Conservation (phyloP, 2,888 invertebrate genomes). For the Rhingia rostrata region DNA sequence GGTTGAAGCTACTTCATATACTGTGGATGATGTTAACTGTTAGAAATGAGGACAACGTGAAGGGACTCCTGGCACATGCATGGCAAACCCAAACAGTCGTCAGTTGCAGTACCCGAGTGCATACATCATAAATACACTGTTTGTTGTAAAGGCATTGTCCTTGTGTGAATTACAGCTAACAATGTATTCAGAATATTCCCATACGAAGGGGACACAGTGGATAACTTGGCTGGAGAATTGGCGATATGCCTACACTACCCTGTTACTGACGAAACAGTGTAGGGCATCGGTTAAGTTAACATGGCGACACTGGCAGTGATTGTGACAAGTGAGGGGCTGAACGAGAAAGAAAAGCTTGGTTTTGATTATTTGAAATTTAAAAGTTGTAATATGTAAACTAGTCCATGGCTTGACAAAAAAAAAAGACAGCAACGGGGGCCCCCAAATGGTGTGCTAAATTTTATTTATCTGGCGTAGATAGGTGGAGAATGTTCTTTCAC, state of each 20-base stretch:
- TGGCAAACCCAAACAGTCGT: constrained; percentile 38
- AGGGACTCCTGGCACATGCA: constrained; percentile 31
- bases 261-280: constrained; percentile 8
- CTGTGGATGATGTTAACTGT: constrained; percentile 51
- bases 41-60: neutral
- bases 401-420: too few relatives aligned
- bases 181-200: constrained; percentile 44
- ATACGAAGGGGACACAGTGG: constrained; percentile 12
- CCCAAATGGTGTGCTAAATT: too few relatives aligned
- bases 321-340: constrained; percentile 33
- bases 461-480: too few relatives aligned
- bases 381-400: too few relatives aligned
- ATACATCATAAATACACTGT: constrained; percentile 55
- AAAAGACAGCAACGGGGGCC: too few relatives aligned
- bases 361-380: too few relatives aligned
- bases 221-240: constrained; percentile 18
- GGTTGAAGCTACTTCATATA: constrained; percentile 28
- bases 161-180: constrained; percentile 54
- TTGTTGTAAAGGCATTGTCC: constrained; percentile 49
- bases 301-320: constrained; percentile 26
- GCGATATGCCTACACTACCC: neutral
- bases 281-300: constrained; percentile 37
- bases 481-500: too few relatives aligned
- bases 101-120: constrained; percentile 49
- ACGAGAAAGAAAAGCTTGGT: too few relatives aligned